Evolutionary conservation across 2,888 invertebrate species (phyloP), one percentile per base, ranked within the genome.

Genomic region (Chesias legatella): DNA sequence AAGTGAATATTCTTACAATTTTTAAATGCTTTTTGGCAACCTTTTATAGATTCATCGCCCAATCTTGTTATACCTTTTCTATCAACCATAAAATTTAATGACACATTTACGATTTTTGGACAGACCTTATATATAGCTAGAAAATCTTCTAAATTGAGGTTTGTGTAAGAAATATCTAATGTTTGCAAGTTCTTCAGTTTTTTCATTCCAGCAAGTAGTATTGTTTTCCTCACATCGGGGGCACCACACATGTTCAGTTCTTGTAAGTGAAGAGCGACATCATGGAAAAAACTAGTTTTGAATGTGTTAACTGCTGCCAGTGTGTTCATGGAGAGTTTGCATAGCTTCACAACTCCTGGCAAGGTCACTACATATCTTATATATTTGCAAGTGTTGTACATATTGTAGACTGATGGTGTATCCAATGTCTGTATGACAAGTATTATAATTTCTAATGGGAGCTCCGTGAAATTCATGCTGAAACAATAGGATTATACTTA

Each of bases 401-500:
- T 48, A 51, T 56, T 72, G 20, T 49, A 43, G 26, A 66, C 28
- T n/a, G 79, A 65, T 38, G 50, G 56, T 5, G 67, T 40, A 55
- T 82, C 79, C 50, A 84, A 53, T 31, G 65, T 38, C 48, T 61
- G 69, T 6, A 77, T 48, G 10, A 85, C 79, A 10, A 79, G 67
- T 10, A 81, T 62, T n/a, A 83, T 51, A 13, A 85, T 58, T 61
- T 85, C 85, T 53, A 73, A 72, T 4, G 83, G 83, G n/a, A 82
- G 60, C 11, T 66, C 55, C 13, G 39, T 43, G 7, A 73, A 39
- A 22, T 28, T 42, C 60, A 67, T 64, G 35, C 41, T 63, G 33
- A 35, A 63, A 17, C 13, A 17, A 17, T 17, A 17, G 13, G n/a
- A n/a, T n/a, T n/a, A 17, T 17, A 17, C 2, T 3, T 17, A 17